Evolutionary conservation across 2,797 vertebrate species (phyloP), one percentile per base, ranked within the genome.

Genomic region (Macroramphosus scolopax): DNA sequence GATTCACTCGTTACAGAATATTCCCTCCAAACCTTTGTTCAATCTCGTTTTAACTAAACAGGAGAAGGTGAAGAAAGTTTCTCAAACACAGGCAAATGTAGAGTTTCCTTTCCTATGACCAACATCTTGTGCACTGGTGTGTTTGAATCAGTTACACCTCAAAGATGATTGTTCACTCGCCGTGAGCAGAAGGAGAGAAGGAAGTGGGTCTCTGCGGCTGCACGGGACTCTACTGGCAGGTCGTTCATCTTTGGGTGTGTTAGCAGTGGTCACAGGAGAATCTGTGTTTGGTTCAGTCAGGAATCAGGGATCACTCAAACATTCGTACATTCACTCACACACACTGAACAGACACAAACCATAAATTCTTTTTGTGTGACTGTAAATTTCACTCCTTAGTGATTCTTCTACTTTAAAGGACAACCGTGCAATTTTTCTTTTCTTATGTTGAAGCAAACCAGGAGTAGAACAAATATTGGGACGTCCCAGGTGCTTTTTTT

Each of bases 401-500:
- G 79, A 77, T 73, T 80, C 43, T 77, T 78, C 61, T 78, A 72
- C 46, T 75, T 35, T 70, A 71, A 72, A 75, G 61, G 22, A 73
- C 57, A 83, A 72, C 53, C 83, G 85, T 88, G 84, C 81, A 84
- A 85, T 78, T 51, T 57, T 65, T 59, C 14, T 33, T 63, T 62
- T 40, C 1, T 77, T 51, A 64, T 51, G 13, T 72, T 50, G 45
- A 71, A 73, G 72, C 59, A 73, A 83, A 78, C 69, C 68, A 67
- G 77, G 76, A 74, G 72, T 57, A 77, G 78, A 67, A 74, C 68
- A 68, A 69, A 40, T 57, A 53, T 79, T 15, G 63, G 30, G 58
- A 55, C 14, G 4, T 65, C 62, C 63, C 15, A 15, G 61, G 47
- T 48, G 68, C 16, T 33, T 34, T 33, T 12, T 45, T 37, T 16